A percentile compares a stretch with the other conserved stretches of the same genome.
Conservation (phyloP, 2,113 vertebrate genomes). For the Callionymus lyra region DNA sequence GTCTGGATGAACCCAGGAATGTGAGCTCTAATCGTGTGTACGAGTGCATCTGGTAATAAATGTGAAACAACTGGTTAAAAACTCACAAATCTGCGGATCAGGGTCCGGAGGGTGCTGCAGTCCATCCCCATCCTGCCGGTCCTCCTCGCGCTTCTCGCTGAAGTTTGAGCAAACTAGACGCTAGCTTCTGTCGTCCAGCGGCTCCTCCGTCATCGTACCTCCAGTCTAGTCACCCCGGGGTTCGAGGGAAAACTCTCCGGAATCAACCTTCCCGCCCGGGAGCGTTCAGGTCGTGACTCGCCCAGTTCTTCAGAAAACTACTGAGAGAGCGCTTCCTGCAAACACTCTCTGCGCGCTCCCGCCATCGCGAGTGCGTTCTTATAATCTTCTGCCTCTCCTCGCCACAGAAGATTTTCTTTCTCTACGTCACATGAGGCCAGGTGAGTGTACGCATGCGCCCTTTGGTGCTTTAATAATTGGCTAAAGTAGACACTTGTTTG, state of each 20-base stretch:
- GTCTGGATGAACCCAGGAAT: neutral
- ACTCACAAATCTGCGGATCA: slow-evolving; percentile 92
- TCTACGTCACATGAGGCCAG: slow-evolving; percentile 3
- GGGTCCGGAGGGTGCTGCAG: slow-evolving; percentile 77
- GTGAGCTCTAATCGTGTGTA: neutral
- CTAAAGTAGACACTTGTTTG: too few relatives aligned
- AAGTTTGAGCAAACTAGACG: too few relatives aligned
- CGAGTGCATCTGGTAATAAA: neutral
- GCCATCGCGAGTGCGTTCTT: neutral
- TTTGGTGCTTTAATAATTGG: neutral
- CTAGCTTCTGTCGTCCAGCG: too few relatives aligned
- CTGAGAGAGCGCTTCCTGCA: too few relatives aligned
- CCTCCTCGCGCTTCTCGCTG: neutral
- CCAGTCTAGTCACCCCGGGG: too few relatives aligned
- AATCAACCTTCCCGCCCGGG: too few relatives aligned
- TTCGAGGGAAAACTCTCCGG: too few relatives aligned
- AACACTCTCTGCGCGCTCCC: too few relatives aligned
- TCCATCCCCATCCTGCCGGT: slow-evolving; percentile 70
- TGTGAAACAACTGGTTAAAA: neutral
- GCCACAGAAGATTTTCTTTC: slow-evolving; percentile 1
- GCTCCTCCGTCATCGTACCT: too few relatives aligned
- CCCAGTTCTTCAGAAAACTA: too few relatives aligned
- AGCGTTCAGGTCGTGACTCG: too few relatives aligned
- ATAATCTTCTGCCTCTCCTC: slow-evolving; percentile 1
- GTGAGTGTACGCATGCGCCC: slow-evolving; percentile 7